phyloP scores from a whole-genome alignment of 1,140 invertebrate species.

The Cylas formicarius region DNA sequence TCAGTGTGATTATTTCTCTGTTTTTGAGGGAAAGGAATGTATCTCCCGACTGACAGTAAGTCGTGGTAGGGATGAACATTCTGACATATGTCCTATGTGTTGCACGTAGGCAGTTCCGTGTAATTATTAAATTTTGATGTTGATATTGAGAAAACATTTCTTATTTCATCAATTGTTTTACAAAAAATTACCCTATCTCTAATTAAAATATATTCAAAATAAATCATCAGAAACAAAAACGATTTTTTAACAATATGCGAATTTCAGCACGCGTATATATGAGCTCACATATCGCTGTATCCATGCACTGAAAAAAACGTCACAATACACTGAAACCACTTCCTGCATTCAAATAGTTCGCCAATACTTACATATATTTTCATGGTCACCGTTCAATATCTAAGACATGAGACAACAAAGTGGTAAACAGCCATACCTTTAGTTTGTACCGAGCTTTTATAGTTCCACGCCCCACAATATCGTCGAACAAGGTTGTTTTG shows the following conservation, averaged over 20 bases:
- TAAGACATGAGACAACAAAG: slow-evolving; percentile 27
- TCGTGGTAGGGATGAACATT: no score
- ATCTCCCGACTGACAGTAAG: no score
- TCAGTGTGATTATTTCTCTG: no score
- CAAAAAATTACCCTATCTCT: slow-evolving; percentile 3
- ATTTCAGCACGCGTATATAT: slow-evolving; percentile 1
- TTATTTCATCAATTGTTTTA: slow-evolving; percentile 3
- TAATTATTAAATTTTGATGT: no score
- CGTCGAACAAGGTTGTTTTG: no score
- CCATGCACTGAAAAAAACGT: slow-evolving; percentile 1
- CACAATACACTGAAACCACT: slow-evolving; percentile 5
- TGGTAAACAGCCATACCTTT: slow-evolving; percentile 35
- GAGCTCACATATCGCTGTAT: slow-evolving; percentile 3
- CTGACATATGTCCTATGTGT: no score
- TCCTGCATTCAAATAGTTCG: no score
- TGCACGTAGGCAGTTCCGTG: no score
- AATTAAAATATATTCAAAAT: not conserved
- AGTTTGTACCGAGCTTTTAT: slow-evolving; percentile 32
- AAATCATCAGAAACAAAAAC: slow-evolving; percentile 2
- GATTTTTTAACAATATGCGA: not conserved
- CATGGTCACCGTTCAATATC: slow-evolving; percentile 23
- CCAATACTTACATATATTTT: slow-evolving; percentile 33
- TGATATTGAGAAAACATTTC: no score
- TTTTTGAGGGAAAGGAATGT: no score
- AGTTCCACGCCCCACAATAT: slow-evolving; percentile 33